Evolutionary conservation across 2,113 vertebrate genomes (phyloP).

Genomic region (Isichthys henryi): DNA sequence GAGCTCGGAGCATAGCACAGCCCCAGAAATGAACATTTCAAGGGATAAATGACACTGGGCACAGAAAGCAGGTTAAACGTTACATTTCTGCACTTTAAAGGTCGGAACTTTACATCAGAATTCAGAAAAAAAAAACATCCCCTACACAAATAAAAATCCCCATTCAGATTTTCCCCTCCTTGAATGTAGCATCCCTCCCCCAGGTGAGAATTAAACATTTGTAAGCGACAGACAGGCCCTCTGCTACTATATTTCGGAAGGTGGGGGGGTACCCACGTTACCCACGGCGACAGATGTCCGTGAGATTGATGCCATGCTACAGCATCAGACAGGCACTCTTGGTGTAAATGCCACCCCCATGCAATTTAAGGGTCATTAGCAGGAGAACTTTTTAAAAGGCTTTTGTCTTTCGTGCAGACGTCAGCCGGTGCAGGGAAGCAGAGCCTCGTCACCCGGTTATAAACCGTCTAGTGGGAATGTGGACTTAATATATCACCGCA

Average conservation of each 20-base stretch:
- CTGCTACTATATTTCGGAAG: not conserved
- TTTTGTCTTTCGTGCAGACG: not conserved
- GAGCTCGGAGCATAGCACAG: not conserved
- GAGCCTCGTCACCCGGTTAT: not conserved
- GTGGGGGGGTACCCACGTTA: not conserved
- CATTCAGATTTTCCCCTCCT: not conserved
- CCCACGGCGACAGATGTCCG: no score
- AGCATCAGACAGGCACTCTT: not conserved
- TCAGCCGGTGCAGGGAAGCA: not conserved
- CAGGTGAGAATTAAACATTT: conserved; percentile 10
- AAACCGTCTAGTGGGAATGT: not conserved
- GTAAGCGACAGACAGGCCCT: not conserved
- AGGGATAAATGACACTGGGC: not conserved
- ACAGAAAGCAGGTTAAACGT: not conserved
- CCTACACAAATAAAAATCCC: not conserved
- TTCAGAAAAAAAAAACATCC: not conserved
- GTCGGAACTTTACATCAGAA: not conserved
- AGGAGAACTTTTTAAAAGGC: not conserved
- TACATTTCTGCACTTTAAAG: not conserved
- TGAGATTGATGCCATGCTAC: not conserved
- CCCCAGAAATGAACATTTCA: not conserved
- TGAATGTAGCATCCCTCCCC: not conserved
- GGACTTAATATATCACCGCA: not conserved
- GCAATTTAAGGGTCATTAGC: not conserved
- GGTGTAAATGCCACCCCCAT: not conserved